Percentiles rank a stretch among this genome's conserved stretches.
Conservation (phyloP, 2,888 invertebrate genomes). For the Creontiades dilutus region DNA sequence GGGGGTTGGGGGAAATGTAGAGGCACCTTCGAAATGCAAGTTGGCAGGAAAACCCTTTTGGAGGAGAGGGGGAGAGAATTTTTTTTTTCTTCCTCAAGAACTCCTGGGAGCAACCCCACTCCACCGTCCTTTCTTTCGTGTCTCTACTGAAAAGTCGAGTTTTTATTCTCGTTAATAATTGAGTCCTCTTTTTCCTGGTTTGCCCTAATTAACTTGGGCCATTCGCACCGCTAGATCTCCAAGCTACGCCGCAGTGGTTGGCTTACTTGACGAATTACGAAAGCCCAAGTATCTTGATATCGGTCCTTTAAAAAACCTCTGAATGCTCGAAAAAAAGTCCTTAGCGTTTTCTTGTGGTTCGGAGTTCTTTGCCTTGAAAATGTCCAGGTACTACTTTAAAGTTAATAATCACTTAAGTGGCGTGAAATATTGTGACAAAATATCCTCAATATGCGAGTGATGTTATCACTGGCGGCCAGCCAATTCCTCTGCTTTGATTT, state of each 20-base stretch:
- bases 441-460: too few species aligned
- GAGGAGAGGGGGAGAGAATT: neutral
- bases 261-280: constrained; percentile 8
- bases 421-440: too few species aligned
- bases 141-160: constrained; percentile 26
- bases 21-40: constrained; percentile 16
- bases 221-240: neutral
- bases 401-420: too few species aligned
- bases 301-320: too few species aligned
- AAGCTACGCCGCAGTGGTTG: neutral
- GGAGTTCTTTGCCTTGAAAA: too few species aligned
- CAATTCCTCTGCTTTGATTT: too few species aligned
- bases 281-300: neutral
- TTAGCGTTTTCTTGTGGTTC: too few species aligned
- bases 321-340: too few species aligned
- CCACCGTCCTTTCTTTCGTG: neutral
- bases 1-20: too few species aligned
- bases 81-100: neutral
- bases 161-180: constrained; percentile 26
- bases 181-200: neutral
- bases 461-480: too few species aligned
- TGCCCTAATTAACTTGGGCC: constrained; percentile 29
- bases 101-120: neutral
- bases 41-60: neutral
- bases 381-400: too few species aligned